Evolutionary conservation across 2,888 invertebrate species (phyloP).

Genomic region (Clepsis dumicolana): DNA sequence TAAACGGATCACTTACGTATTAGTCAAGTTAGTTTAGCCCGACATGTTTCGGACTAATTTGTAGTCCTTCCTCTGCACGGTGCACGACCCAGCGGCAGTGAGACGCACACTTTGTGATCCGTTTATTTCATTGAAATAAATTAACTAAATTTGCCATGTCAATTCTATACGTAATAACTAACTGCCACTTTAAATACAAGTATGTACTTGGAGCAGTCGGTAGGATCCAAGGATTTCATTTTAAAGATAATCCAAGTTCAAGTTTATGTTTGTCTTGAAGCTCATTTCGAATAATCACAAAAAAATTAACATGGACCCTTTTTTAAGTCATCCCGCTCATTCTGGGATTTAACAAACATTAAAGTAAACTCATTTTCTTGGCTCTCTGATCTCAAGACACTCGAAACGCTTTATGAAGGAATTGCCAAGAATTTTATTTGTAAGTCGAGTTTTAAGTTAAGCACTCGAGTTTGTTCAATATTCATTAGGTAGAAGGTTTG

Average conservation of each 20-base stretch:
- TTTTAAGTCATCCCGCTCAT: background rate
- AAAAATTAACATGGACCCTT: background rate
- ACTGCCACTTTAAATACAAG: background rate
- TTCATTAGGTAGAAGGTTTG: slow-evolving; percentile 32
- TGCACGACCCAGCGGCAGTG: too few relatives aligned
- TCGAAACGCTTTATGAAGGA: slow-evolving; percentile 1
- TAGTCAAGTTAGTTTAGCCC: too few relatives aligned
- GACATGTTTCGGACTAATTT: too few relatives aligned
- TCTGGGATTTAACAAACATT: slow-evolving; percentile 9
- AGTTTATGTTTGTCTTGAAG: background rate
- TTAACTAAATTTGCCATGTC: background rate
- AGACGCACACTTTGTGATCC: too few relatives aligned
- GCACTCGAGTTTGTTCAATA: slow-evolving; percentile 35
- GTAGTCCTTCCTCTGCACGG: too few relatives aligned
- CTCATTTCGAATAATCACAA: background rate
- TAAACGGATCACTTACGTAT: too few relatives aligned
- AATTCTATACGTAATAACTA: background rate
- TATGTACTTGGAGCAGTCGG: slow-evolving; percentile 8
- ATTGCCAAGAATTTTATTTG: slow-evolving; percentile 14
- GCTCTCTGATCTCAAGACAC: slow-evolving; percentile 1
- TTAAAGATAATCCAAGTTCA: background rate
- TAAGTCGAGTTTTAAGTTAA: slow-evolving; percentile 24
- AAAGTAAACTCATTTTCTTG: background rate
- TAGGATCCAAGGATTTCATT: background rate
- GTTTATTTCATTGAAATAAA: too few relatives aligned